phyloP scores from a whole-genome alignment of 2,797 vertebrate species.

The Nannoperca obscura region DNA sequence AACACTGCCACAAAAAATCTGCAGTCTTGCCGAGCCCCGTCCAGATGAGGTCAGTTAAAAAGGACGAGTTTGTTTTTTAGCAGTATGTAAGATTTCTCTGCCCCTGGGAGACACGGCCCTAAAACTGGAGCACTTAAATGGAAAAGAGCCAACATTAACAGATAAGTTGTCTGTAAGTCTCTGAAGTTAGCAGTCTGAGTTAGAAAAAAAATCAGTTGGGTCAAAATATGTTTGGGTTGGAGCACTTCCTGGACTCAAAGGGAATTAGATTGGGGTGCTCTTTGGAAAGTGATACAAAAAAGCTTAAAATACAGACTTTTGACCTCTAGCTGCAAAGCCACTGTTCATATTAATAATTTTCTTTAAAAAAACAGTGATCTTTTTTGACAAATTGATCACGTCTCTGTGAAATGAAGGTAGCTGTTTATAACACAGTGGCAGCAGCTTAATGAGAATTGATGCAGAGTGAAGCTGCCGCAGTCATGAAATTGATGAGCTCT shows the following conservation, averaged over 20 bases:
- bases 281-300: background rate
- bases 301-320: background rate
- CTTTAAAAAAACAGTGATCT: conserved; percentile 12
- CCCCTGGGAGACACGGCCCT: background rate
- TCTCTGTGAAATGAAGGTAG: conserved; percentile 15
- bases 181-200: no score
- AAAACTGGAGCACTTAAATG: no score
- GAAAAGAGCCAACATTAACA: no score
- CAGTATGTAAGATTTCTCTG: background rate
- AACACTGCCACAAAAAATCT: conserved; percentile 1
- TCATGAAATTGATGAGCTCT: conserved; percentile 30
- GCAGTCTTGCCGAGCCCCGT: background rate
- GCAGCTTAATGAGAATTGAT: conserved; percentile 50
- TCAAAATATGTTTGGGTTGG: no score
- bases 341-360: background rate
- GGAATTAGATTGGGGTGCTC: no score
- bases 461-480: conserved; percentile 30
- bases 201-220: no score
- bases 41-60: conserved; percentile 37
- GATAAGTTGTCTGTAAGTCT: no score
- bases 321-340: no score
- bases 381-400: conserved; percentile 25
- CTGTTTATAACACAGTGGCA: conserved; percentile 30
- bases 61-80: background rate
- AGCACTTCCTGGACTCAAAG: no score